phyloP scores from a whole-genome alignment of 2,797 vertebrate species.

The Nothura maculosa region DNA sequence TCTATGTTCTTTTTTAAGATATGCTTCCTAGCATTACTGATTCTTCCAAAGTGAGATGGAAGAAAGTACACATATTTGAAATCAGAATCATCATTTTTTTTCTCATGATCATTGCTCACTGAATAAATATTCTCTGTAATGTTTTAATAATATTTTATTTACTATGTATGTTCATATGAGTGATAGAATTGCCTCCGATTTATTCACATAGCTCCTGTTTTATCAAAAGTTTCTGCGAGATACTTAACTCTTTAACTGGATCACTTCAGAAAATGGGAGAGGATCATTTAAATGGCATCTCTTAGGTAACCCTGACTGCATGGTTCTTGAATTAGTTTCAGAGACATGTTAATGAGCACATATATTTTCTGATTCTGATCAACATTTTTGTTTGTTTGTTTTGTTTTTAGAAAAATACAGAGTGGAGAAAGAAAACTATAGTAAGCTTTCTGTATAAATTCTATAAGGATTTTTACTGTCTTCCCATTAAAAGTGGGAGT shows the following conservation, averaged over 20 bases:
- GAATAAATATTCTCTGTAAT: neutral
- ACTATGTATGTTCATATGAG: neutral
- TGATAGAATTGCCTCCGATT: neutral
- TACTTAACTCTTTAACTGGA: constrained; percentile 32
- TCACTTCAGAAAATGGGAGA: constrained; percentile 39
- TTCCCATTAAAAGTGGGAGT: neutral
- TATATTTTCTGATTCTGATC: neutral
- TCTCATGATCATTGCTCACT: neutral
- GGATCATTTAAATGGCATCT: constrained; percentile 28
- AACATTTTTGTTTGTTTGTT: too few species aligned
- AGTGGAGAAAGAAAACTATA: neutral
- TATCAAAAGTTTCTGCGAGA: constrained; percentile 14
- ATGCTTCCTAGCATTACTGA: neutral
- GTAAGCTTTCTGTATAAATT: neutral
- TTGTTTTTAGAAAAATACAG: neutral
- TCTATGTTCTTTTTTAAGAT: neutral
- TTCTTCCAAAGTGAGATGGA: neutral
- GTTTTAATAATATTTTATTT: neutral
- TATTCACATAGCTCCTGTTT: neutral
- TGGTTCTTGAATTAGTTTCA: constrained; percentile 17
- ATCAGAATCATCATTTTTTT: neutral
- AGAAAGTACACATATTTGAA: neutral
- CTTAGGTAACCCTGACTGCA: constrained; percentile 33
- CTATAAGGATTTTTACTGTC: neutral
- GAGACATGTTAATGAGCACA: neutral